Percentiles rank a stretch among this genome's conserved stretches.
phyloP scores from a whole-genome alignment of 2,113 vertebrate species.

The Lanius collurio region DNA sequence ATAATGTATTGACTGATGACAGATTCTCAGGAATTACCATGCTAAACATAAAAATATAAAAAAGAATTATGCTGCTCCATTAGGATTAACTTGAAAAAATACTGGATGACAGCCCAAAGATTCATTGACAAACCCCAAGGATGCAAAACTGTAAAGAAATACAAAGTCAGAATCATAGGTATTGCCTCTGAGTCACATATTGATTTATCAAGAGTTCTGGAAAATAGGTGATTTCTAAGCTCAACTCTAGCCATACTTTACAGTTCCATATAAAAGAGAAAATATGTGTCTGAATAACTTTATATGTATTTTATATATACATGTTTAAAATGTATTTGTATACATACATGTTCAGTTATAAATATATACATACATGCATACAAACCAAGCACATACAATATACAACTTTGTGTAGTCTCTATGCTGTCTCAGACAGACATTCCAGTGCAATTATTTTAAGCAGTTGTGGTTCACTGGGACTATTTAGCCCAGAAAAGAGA shows the following conservation, averaged over 20 bases:
- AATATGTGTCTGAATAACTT: background rate
- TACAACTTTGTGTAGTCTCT: background rate
- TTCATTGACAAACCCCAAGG: background rate
- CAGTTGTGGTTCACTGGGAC: background rate
- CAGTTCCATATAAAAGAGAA: background rate
- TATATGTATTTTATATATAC: background rate
- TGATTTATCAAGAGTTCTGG: background rate
- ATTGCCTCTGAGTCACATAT: background rate
- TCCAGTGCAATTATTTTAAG: background rate
- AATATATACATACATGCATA: background rate
- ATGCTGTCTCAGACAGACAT: background rate
- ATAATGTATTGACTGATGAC: no score
- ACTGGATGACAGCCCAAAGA: background rate
- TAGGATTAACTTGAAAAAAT: background rate
- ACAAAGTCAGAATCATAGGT: background rate
- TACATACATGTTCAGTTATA: background rate
- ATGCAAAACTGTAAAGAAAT: background rate
- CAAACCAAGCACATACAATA: background rate
- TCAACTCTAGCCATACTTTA: background rate
- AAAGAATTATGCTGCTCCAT: background rate
- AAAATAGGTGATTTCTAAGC: background rate
- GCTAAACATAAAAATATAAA: background rate
- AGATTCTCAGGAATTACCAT: background rate
- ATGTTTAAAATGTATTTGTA: background rate
- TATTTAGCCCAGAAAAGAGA: background rate